phyloP scores from a whole-genome alignment of 2,113 vertebrate genomes.

The Passer montanus region DNA sequence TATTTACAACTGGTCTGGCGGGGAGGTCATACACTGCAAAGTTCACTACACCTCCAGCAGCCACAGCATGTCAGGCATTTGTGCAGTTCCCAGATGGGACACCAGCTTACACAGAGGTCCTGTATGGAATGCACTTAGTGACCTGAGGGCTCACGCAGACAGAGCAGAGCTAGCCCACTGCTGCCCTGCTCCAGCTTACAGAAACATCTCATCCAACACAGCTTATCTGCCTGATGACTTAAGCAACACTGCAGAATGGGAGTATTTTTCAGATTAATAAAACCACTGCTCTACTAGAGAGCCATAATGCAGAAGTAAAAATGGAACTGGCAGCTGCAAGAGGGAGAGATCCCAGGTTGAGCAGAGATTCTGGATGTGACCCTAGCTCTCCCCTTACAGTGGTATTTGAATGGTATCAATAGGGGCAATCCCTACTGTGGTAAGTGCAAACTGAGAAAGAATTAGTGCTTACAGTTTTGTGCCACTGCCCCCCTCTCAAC shows the following conservation, averaged over 20 bases:
- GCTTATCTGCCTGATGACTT: not conserved
- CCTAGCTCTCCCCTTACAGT: not conserved
- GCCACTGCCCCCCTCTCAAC: not conserved
- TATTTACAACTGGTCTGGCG: not conserved
- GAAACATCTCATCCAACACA: not conserved
- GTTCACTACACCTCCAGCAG: not conserved
- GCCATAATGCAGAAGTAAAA: not conserved
- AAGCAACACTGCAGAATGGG: not conserved
- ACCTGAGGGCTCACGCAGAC: not conserved
- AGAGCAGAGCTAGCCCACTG: not conserved
- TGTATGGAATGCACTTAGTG: not conserved
- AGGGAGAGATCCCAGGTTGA: not conserved
- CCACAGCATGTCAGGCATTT: accelerated
- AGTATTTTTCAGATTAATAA: not conserved
- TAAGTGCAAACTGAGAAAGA: not conserved
- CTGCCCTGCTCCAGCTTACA: not conserved
- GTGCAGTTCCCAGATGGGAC: not conserved
- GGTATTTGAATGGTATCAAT: not conserved
- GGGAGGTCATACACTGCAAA: not conserved
- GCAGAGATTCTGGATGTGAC: not conserved
- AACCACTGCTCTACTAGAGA: not conserved
- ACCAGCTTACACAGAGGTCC: not conserved
- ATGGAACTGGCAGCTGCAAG: not conserved
- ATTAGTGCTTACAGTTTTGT: not conserved
- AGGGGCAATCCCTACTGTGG: not conserved